Evolutionary conservation across 2,113 vertebrate genomes (phyloP), one percentile per base, ranked within the genome.

Genomic region (Zingel zingel): DNA sequence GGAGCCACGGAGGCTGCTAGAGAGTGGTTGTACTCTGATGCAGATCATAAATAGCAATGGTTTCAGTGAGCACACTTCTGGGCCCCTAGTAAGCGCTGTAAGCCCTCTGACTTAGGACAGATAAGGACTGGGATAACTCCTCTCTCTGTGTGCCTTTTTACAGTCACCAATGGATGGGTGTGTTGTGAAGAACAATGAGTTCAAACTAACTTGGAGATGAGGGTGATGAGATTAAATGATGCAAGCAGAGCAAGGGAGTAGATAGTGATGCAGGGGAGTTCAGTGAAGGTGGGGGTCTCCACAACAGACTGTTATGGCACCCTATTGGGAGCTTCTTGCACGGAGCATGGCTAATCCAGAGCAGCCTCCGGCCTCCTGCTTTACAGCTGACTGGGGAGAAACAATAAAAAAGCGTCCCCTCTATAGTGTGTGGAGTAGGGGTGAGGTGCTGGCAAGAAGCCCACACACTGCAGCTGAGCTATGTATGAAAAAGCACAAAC

Each of bases 271-370:
- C 25, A 61, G 58, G 54, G 45, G 73, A 77, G 83, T 83, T 76
- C 39, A 83, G 74, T 67, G 70, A 77, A 82, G 16, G 65, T 59
- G 77, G 74, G 63, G 83, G 83, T 86, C 82, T 87, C 51, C 69
- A 67, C 74, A 87, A 33, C 77, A 77, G 64, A 84, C 66, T 67
- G 72, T 81, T 85, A 65, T 68, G 67, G 87, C 73, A 56, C 83
- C 81, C 92, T 88, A 87, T 48, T 77, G 90, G 89, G 93, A 89
- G 79, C 66, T 82, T 91, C 87, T 71, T 86, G 84, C 77, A 62
- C 23, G 54, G 76, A 93, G 86, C 93, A 86, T 92, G 86, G 81
- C 87, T 94, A 94, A 94, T 94, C 86, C 75, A 87, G 81, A 89
- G 92, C 94, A 94, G 92, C 89, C 88, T 57, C 54, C 23, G 73